Evolutionary conservation across 1,140 invertebrate genomes (phyloP).

Genomic region (Hestina assimilis): DNA sequence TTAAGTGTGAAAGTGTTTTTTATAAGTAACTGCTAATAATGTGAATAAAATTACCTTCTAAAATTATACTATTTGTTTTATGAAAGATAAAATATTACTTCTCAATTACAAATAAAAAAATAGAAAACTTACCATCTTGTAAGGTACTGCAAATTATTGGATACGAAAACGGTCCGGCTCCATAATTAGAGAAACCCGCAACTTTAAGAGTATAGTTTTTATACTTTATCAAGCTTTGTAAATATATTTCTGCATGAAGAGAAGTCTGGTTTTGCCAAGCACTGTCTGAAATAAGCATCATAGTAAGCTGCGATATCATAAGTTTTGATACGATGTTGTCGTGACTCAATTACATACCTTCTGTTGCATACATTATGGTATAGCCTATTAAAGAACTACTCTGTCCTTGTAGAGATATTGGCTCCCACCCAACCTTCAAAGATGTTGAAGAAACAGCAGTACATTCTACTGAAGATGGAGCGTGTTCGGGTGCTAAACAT

Average conservation of each 20-base stretch:
- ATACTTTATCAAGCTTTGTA: conserved; percentile 86
- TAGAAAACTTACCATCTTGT: conserved; percentile 85
- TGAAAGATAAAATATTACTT: too few relatives aligned
- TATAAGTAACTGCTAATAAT: too few relatives aligned
- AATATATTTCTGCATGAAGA: conserved; percentile 82
- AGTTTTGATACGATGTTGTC: too few relatives aligned
- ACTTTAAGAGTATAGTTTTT: conserved; percentile 92
- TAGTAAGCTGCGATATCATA: too few relatives aligned
- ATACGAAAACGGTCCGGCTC: conserved; percentile 87
- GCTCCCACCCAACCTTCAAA: conserved; percentile 88
- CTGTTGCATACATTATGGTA: conserved; percentile 80
- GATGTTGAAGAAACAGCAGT: conserved; percentile 85
- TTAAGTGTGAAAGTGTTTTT: too few relatives aligned
- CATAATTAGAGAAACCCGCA: conserved; percentile 90
- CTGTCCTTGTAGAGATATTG: conserved; percentile 83
- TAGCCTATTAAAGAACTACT: conserved; percentile 90
- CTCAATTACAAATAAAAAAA: too few relatives aligned
- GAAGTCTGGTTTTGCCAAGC: conserved; percentile 67
- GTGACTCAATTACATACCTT: too few relatives aligned
- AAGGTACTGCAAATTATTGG: conserved; percentile 89
- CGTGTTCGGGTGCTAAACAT: conserved; percentile 81
- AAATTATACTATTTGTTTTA: too few relatives aligned
- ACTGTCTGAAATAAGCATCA: conserved; percentile 46
- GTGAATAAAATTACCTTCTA: too few relatives aligned
- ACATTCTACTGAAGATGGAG: conserved; percentile 84